Base-by-base conservation (phyloP, 2,888 invertebrate genomes). In the Caenorhabditis japonica region DNA sequence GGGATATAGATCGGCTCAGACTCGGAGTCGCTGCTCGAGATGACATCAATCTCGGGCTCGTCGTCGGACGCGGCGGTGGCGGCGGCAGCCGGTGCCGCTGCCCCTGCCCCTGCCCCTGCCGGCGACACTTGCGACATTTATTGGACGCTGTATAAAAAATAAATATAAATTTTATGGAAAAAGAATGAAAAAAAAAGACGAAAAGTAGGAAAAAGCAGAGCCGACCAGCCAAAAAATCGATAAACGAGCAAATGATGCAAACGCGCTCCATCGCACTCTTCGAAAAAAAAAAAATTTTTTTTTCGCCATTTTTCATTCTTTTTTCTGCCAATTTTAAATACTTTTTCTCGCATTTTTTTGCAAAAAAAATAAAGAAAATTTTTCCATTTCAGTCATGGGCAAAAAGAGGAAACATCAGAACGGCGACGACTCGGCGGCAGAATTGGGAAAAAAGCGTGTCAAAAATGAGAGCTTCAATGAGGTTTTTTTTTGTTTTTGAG, bases 41-140 rank as follows among this genome's bases (percentile, higher is more conserved):
- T 79, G 10, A 79, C 69, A 47, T 77, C 79, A 23, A 79, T 79
- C 23, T 77, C 79, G 17, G 73, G 75, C 23, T 75, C 74, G n/a
- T 72, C 55, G 43, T 27, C 46, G 25, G 30, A 30, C 7, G 5
- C 10, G 5, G 30, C 30, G 5, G 5, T 30, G 30, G 5, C 10
- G 5, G 10, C 38, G 8, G 38, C 38, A n/a, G 39, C 39, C 17
- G 39, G 39, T 17, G 15, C 15, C 36, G 10, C 36, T 36, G 4
- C 3, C 13, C 10, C 36, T 15, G 10, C 36, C 13, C 36, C 5
- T 8, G 39, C 34, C 12, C 34, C 49, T 5, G 60, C 53, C 15
- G 69, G 55, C 7, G 69, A 69, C 21, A 53, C 59, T 34, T 60
- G 69, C 43, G 69, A 69, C 69, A 69, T 68, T 13, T 13, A 41